These are phyloP conservation scores for Andrena hattorfiana DNA, from an alignment of 2,888 invertebrate species.

Conservation along the genomic window DNA sequence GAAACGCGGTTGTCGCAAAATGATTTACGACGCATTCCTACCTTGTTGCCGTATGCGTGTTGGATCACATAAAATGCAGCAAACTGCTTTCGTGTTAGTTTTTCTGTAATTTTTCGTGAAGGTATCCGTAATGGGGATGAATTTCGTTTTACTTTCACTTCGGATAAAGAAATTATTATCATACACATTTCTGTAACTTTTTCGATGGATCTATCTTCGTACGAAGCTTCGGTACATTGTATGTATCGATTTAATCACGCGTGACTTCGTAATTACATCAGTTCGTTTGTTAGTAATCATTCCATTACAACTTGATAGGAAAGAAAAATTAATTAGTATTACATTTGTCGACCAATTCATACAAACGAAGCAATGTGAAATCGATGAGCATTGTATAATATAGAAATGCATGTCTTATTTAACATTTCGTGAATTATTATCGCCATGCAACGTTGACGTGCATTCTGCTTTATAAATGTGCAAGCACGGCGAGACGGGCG, in stretches of 20 bases:
- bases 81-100: background rate
- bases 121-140: no score
- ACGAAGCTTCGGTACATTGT: no score
- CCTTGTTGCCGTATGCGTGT: background rate
- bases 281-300: background rate
- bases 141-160: background rate
- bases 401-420: background rate
- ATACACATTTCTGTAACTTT: no score
- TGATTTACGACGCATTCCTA: slow-evolving; percentile 9
- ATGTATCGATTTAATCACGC: no score
- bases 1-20: slow-evolving; percentile 46
- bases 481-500: slow-evolving; percentile 6
- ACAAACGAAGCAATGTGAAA: background rate
- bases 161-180: background rate
- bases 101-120: no score
- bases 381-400: background rate
- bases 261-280: background rate
- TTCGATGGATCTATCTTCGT: no score
- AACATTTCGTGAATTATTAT: slow-evolving; percentile 26
- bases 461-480: slow-evolving; percentile 23
- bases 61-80: background rate
- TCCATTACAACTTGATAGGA: background rate
- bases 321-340: background rate
- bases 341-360: background rate
- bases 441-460: background rate